Conservation (phyloP, 2,797 vertebrate species). For the Sebastes steindachneri region DNA sequence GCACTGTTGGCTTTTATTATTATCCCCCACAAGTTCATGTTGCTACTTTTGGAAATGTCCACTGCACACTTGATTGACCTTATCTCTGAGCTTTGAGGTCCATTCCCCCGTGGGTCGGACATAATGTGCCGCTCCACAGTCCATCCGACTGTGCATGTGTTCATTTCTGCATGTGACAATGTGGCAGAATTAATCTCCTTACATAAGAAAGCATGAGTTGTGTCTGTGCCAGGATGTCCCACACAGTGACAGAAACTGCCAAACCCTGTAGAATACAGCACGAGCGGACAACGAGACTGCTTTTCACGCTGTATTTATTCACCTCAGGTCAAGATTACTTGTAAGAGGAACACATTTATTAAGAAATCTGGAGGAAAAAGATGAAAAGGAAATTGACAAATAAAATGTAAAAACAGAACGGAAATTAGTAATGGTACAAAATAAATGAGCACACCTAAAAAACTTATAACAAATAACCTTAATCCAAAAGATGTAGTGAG, state of each 20-base stretch:
- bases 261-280: not conserved
- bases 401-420: not conserved
- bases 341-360: not conserved
- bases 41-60: not conserved
- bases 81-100: conserved; percentile 61
- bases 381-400: not conserved
- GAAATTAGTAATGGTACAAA: not conserved
- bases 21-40: not conserved
- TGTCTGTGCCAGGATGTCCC: not conserved
- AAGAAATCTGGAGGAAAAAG: not conserved
- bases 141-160: not conserved
- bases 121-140: not conserved
- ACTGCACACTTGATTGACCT: conserved; percentile 1
- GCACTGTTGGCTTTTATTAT: not conserved
- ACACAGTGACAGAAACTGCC: not conserved
- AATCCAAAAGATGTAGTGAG: not conserved
- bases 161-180: conserved; percentile 5
- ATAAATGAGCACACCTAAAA: not conserved
- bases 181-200: conserved; percentile 24
- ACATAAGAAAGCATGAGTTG: not conserved
- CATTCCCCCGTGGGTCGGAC: not conserved
- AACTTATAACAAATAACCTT: not conserved
- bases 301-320: not conserved
- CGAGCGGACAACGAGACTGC: not conserved
- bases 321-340: not conserved